Evolutionary conservation across 2,113 vertebrate genomes (phyloP).

Genomic region (Hemichromis elongatus): DNA sequence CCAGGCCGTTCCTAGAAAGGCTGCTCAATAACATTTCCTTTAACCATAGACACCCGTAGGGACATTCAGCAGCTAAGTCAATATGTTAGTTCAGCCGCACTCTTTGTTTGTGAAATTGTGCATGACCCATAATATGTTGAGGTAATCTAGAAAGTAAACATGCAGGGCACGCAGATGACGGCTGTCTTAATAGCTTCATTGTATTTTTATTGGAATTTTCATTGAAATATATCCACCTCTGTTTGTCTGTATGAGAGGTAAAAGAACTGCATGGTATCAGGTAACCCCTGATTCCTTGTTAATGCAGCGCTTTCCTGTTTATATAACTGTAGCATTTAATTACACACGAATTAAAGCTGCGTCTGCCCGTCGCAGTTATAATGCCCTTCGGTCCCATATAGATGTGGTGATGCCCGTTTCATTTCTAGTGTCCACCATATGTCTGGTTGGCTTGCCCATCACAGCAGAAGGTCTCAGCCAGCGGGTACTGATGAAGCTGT

Average conservation of each 20-base stretch:
- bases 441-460: constrained; percentile 53
- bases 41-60: background rate
- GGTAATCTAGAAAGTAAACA: background rate
- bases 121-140: background rate
- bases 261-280: background rate
- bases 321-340: background rate
- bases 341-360: background rate
- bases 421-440: constrained; percentile 55
- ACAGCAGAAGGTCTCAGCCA: constrained; percentile 60
- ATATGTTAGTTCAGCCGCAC: background rate
- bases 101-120: background rate
- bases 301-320: background rate
- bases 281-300: background rate
- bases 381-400: background rate
- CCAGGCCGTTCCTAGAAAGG: background rate
- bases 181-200: background rate
- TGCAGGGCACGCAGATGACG: background rate
- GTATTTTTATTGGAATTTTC: background rate
- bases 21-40: background rate
- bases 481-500: constrained; percentile 24
- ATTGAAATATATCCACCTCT: background rate
- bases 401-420: background rate
- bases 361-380: background rate
- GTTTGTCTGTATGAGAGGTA: background rate
- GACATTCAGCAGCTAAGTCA: background rate